A percentile compares a stretch with the other conserved stretches of the same genome.
Conservation (phyloP, 2,888 invertebrate species). For the Cephus spinipes region DNA sequence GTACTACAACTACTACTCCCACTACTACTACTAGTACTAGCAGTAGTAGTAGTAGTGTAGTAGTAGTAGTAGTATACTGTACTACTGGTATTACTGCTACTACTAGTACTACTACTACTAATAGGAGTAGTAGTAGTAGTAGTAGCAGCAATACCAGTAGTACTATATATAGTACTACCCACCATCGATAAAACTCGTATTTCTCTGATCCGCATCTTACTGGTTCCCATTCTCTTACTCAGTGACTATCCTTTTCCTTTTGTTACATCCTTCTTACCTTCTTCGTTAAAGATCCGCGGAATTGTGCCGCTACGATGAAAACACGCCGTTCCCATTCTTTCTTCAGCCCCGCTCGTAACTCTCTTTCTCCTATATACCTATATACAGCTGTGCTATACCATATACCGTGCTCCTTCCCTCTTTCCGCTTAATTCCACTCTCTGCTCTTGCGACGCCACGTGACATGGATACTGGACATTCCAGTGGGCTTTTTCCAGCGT, state of each 20-base stretch:
- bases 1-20: too few relatives aligned
- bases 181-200: not conserved
- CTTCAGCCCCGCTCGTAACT: not conserved
- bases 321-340: not conserved
- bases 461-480: slow-evolving; percentile 29
- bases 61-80: too few relatives aligned
- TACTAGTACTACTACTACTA: too few relatives aligned
- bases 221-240: not conserved
- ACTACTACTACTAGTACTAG: not conserved
- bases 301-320: not conserved
- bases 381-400: not conserved
- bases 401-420: slow-evolving; percentile 18
- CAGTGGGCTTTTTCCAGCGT: slow-evolving; percentile 10
- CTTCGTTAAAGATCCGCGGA: not conserved
- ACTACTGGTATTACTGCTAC: too few relatives aligned
- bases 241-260: not conserved
- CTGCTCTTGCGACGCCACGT: slow-evolving; percentile 13
- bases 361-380: not conserved
- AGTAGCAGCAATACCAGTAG: not conserved
- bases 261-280: not conserved
- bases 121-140: not conserved
- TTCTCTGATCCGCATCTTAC: not conserved
- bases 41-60: not conserved
- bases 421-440: slow-evolving; percentile 3
- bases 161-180: not conserved